phyloP scores from a whole-genome alignment of 2,888 invertebrate genomes.

The Drosophila gaucha region DNA sequence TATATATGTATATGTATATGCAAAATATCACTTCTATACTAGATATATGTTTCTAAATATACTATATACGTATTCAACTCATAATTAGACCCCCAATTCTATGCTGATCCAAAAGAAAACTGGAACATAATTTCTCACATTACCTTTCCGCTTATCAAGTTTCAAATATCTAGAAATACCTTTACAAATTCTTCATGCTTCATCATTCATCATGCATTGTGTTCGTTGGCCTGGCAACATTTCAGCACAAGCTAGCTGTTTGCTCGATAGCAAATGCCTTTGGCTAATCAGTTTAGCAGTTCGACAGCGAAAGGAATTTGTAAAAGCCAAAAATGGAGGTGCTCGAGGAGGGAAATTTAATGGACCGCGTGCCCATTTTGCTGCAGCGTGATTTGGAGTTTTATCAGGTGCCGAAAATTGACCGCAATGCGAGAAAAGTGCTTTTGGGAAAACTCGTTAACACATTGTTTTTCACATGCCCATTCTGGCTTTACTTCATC shows the following conservation, averaged over 20 bases:
- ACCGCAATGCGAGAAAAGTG: constrained; percentile 32
- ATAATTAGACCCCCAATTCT: no score
- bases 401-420: constrained; percentile 87
- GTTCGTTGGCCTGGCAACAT: constrained; percentile 40
- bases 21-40: no score
- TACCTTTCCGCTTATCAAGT: not conserved
- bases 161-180: not conserved
- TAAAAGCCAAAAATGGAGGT: constrained; percentile 88
- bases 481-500: not conserved
- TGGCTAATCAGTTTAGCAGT: constrained; percentile 30
- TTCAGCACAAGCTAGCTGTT: constrained; percentile 14
- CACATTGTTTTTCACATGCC: constrained; percentile 15
- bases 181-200: not conserved
- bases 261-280: constrained; percentile 31
- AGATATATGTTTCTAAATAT: no score
- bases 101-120: no score
- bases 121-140: no score
- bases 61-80: no score
- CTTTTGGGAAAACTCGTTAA: constrained; percentile 33
- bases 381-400: constrained; percentile 93
- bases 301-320: constrained; percentile 10
- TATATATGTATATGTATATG: no score
- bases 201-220: not conserved
- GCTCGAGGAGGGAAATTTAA: constrained; percentile 95
- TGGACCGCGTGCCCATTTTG: constrained; percentile 93